Conservation (phyloP, 2,113 vertebrate genomes). For the Sitta europaea region DNA sequence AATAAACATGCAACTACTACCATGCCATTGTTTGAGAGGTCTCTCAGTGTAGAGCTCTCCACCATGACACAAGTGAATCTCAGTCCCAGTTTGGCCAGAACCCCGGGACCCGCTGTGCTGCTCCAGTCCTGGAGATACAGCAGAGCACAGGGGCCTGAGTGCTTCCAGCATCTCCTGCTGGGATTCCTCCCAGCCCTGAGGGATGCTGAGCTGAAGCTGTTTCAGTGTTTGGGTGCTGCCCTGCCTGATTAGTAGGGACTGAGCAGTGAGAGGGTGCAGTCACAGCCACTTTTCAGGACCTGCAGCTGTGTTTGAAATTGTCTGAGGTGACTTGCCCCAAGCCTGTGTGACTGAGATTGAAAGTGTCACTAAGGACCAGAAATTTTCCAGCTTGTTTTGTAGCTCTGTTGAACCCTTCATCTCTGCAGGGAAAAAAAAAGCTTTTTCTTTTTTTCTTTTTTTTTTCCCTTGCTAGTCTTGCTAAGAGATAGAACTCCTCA, state of each 20-base stretch:
- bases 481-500: not conserved
- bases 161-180: not conserved
- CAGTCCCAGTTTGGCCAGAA: not conserved
- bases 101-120: not conserved
- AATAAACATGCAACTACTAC: not conserved
- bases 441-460: not conserved
- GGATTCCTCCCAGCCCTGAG: not conserved
- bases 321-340: not conserved
- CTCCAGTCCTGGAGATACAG: not conserved
- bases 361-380: not conserved
- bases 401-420: not conserved
- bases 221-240: not conserved
- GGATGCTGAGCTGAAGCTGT: not conserved
- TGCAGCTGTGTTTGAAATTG: not conserved
- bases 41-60: not conserved
- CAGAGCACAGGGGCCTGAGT: not conserved
- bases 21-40: not conserved
- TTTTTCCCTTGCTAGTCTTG: not conserved
- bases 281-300: not conserved
- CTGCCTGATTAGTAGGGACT: not conserved
- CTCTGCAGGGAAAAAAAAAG: not conserved
- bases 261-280: not conserved
- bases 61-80: fast-evolving
- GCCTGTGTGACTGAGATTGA: fast-evolving
- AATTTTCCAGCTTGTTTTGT: not conserved